Evolutionary conservation across 2,113 vertebrate species (phyloP).

Genomic region (Grammomys surdaster): DNA sequence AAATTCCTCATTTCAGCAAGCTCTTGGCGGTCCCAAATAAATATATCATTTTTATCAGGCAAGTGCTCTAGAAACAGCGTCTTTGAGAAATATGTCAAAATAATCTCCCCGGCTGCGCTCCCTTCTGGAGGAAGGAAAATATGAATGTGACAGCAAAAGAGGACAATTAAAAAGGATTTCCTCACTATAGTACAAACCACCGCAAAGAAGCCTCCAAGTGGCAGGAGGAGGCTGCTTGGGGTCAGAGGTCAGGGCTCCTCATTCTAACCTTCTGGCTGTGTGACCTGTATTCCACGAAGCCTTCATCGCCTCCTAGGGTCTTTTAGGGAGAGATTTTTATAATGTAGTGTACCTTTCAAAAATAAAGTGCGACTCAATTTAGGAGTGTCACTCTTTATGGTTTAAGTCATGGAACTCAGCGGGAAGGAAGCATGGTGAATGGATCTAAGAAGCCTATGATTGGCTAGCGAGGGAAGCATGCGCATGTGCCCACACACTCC

Average conservation of each 20-base stretch:
- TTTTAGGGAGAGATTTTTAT: not conserved
- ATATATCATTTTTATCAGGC: conserved; percentile 83
- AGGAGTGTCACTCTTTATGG: not conserved
- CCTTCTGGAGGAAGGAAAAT: conserved; percentile 75
- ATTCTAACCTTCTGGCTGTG: not conserved
- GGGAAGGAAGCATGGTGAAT: not conserved
- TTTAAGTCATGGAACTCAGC: not conserved
- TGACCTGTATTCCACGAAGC: not conserved
- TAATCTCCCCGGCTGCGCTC: conserved; percentile 64
- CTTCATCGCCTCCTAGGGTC: not conserved
- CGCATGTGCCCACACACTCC: not conserved
- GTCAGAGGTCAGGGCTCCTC: not conserved
- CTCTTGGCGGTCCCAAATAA: conserved; percentile 80
- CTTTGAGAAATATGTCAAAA: conserved; percentile 79
- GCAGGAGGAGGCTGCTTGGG: not conserved
- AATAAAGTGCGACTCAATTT: not conserved
- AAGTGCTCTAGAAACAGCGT: conserved; percentile 69
- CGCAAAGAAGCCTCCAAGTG: accelerated
- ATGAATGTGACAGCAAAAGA: not conserved
- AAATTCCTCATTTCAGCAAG: conserved; percentile 81
- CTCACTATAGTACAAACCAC: not conserved
- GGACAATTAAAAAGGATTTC: conserved; percentile 38
- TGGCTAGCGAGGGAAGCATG: not conserved
- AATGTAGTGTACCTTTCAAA: not conserved
- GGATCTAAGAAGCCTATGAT: not conserved